A percentile compares a stretch with the other conserved stretches of the same genome.
These are phyloP conservation scores for Charaxes varanes DNA, from an alignment of 1,140 invertebrate genomes.

Conservation along the genomic window DNA sequence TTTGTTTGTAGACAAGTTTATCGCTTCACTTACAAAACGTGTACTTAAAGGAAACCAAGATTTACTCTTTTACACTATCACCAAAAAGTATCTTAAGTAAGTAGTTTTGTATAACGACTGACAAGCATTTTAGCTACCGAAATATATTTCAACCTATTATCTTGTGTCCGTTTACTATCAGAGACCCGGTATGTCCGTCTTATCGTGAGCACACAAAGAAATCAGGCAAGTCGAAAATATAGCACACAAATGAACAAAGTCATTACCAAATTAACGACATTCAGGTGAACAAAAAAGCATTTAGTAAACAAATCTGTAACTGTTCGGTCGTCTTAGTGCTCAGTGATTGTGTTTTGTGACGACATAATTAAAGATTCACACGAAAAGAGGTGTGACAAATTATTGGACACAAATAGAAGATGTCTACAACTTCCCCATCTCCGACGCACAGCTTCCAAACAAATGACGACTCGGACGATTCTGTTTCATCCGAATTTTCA, in stretches of 20 bases:
- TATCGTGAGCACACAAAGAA: conserved; percentile 61
- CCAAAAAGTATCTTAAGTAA: conserved; percentile 19
- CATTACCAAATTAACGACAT: conserved; percentile 71
- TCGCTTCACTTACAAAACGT: too few relatives aligned
- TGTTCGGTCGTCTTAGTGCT: conserved; percentile 43
- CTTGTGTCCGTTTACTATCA: conserved; percentile 53
- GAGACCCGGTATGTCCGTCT: conserved; percentile 56
- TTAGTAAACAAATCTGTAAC: conserved; percentile 66
- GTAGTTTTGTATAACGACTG: conserved; percentile 38
- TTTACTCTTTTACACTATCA: conserved; percentile 11
- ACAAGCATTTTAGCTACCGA: conserved; percentile 62
- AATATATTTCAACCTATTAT: conserved; percentile 60
- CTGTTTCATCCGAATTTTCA: conserved; percentile 41
- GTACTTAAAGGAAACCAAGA: too few relatives aligned
- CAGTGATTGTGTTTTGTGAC: conserved; percentile 29
- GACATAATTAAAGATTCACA: conserved; percentile 8
- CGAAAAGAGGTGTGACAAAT: conserved; percentile 11
- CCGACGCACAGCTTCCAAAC: conserved; percentile 41
- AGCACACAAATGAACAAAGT: conserved; percentile 57
- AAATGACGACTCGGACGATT: conserved; percentile 49
- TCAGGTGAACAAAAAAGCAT: conserved; percentile 66
- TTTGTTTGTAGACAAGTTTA: too few relatives aligned
- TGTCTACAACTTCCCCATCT: conserved; percentile 44
- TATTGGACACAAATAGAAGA: conserved; percentile 21
- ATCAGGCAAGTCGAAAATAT: conserved; percentile 40